These are phyloP conservation scores for Nasua narica DNA, from an alignment of 2,797 vertebrate species.

Conservation along the genomic window DNA sequence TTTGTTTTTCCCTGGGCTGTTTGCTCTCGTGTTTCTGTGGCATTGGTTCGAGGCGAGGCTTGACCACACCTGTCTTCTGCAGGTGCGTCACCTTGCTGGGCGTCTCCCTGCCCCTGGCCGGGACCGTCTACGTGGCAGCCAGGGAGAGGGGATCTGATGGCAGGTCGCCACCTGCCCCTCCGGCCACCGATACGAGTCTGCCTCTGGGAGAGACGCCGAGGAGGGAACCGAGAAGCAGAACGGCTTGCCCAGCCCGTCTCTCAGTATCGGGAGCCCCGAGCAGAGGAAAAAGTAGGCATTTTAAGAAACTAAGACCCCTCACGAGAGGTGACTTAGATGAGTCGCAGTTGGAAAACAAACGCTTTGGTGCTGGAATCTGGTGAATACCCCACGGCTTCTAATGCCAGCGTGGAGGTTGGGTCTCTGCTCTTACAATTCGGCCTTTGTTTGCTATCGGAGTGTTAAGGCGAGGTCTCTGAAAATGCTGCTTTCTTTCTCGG, in stretches of 20 bases:
- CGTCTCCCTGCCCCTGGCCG: constrained; percentile 68
- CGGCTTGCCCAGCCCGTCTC: fast-evolving
- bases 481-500: neutral
- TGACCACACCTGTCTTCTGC: neutral
- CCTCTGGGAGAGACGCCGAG: neutral
- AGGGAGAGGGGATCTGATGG: neutral
- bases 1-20: neutral
- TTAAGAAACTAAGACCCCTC: neutral
- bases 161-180: fast-evolving
- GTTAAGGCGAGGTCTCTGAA: neutral
- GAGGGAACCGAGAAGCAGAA: neutral
- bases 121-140: constrained; percentile 61
- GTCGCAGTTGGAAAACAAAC: neutral
- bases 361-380: neutral
- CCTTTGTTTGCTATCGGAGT: neutral
- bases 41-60: fast-evolving
- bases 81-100: constrained; percentile 72
- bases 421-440: neutral
- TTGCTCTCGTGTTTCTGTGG: neutral
- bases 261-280: fast-evolving
- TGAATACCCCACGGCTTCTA: neutral
- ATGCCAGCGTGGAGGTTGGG: neutral
- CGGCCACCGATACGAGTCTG: constrained; percentile 28
- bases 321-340: neutral
- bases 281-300: constrained; percentile 51